Evolutionary conservation across 2,113 vertebrate genomes (phyloP).

Genomic region (Mirza zaza): DNA sequence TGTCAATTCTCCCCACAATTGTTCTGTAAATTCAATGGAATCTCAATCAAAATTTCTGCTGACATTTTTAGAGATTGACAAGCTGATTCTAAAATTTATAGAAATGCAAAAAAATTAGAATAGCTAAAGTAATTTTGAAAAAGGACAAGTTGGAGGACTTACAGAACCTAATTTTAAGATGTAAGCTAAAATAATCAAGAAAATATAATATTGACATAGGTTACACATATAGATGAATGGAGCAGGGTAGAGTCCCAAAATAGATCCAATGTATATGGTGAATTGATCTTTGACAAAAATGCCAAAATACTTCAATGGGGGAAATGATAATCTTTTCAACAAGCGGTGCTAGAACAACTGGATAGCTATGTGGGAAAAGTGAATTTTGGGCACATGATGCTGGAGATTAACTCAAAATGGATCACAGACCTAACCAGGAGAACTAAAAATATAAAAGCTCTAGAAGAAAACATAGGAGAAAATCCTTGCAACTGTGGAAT

Average conservation of each 20-base stretch:
- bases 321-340: not conserved
- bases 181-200: not conserved
- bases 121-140: not conserved
- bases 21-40: not conserved
- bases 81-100: not conserved
- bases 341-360: not conserved
- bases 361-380: not conserved
- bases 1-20: not conserved
- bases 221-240: not conserved
- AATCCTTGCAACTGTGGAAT: not conserved
- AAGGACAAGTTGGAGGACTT: not conserved
- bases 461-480: not conserved
- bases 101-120: not conserved
- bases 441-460: not conserved
- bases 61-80: not conserved
- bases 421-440: not conserved
- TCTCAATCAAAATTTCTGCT: not conserved
- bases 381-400: not conserved
- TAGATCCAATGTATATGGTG: not conserved
- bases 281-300: constrained; percentile 3
- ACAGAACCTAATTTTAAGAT: not conserved
- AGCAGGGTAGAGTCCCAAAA: not conserved
- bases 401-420: not conserved
- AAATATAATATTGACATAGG: not conserved
- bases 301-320: not conserved